These are phyloP conservation scores for Hemibagrus wyckioides DNA, from an alignment of 2,113 vertebrate genomes.

Conservation along the genomic window DNA sequence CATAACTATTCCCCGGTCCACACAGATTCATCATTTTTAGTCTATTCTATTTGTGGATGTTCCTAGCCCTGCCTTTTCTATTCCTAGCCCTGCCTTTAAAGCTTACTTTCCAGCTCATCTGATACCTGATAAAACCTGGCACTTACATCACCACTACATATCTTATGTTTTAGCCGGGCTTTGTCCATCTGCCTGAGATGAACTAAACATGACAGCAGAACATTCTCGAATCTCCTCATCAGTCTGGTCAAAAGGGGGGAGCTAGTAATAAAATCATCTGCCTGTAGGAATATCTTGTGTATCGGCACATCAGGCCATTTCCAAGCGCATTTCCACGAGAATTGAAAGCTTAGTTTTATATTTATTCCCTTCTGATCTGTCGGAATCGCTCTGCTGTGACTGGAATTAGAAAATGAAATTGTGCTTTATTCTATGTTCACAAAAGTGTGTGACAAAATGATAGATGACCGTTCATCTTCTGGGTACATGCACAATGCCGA, in stretches of 20 bases:
- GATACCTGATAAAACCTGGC: not conserved
- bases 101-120: too few species aligned
- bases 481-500: not conserved
- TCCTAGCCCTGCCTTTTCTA: not conserved
- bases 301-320: not conserved
- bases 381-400: not conserved
- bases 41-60: not conserved
- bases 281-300: slow-evolving; percentile 13
- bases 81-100: not conserved
- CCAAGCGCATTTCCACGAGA: not conserved
- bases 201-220: slow-evolving; percentile 26
- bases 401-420: not conserved
- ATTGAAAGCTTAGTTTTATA: slow-evolving; percentile 4
- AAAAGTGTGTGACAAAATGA: not conserved
- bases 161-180: not conserved
- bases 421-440: not conserved
- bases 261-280: slow-evolving; percentile 32
- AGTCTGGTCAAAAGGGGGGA: not conserved
- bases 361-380: not conserved
- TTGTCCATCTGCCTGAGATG: slow-evolving; percentile 16
- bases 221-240: slow-evolving; percentile 14
- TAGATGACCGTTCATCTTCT: not conserved
- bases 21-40: not conserved
- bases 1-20: not conserved
- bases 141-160: not conserved